phyloP scores from a whole-genome alignment of 2,797 vertebrate species.

The Bovichtus variegatus region DNA sequence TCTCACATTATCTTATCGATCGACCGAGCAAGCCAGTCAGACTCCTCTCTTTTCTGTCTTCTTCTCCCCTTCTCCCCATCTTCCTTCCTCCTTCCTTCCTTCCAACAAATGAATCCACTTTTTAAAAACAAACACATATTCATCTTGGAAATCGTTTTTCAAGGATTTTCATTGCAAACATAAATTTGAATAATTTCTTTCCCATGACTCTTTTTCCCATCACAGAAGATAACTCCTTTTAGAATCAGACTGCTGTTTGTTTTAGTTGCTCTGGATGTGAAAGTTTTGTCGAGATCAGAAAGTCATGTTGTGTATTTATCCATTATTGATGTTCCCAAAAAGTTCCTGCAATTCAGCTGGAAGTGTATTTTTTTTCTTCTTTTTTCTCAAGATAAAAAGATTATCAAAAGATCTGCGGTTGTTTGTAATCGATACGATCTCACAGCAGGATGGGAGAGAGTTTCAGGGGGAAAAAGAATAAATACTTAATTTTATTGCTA shows the following conservation, averaged over 20 bases:
- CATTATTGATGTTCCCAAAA: slow-evolving; percentile 73
- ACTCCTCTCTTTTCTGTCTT: neutral
- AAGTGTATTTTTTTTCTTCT: slow-evolving; percentile 31
- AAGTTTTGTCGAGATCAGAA: slow-evolving; percentile 54
- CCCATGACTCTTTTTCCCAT: neutral
- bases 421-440: slow-evolving; percentile 63
- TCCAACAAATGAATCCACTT: neutral
- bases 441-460: slow-evolving; percentile 59
- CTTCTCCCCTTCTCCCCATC: neutral
- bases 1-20: slow-evolving; percentile 46
- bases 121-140: neutral
- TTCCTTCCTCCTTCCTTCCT: neutral
- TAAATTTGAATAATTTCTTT: neutral
- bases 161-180: neutral
- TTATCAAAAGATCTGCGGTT: slow-evolving; percentile 65
- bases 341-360: slow-evolving; percentile 55
- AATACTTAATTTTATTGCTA: slow-evolving; percentile 15
- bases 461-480: slow-evolving; percentile 29
- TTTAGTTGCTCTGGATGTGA: slow-evolving; percentile 36
- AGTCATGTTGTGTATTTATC: slow-evolving; percentile 45
- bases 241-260: neutral
- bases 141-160: neutral
- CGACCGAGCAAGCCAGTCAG: neutral
- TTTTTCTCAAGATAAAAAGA: slow-evolving; percentile 67
- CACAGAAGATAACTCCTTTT: neutral